A percentile compares a stretch with the other conserved stretches of the same genome.
These are phyloP conservation scores for Drosophila watanabei DNA, from an alignment of 1,140 invertebrate genomes.

Conservation along the genomic window DNA sequence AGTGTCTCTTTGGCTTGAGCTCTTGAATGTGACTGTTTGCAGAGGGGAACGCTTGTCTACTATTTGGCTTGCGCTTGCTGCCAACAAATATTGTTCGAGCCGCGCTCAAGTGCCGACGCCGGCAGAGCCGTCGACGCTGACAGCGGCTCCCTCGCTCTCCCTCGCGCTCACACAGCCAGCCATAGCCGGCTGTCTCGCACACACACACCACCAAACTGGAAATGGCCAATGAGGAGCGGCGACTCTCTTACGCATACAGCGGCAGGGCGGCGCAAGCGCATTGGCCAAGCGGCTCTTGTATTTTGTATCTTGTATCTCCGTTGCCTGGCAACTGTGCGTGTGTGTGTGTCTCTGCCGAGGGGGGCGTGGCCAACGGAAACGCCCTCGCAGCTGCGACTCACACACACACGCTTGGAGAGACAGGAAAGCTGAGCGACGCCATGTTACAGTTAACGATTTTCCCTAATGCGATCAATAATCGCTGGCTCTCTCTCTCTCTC, in stretches of 20 bases:
- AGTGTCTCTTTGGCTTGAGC: constrained; percentile 86
- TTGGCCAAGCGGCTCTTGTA: constrained; percentile 70
- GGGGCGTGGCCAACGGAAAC: constrained; percentile 65
- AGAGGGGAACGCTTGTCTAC: constrained; percentile 86
- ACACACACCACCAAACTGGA: constrained; percentile 28
- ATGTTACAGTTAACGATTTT: constrained; percentile 84
- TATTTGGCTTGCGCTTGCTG: constrained; percentile 86
- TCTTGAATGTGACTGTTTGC: constrained; percentile 86
- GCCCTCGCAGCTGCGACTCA: constrained; percentile 56
- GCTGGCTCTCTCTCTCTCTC: constrained; percentile 62
- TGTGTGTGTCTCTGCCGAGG: constrained; percentile 12
- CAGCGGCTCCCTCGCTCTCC: constrained; percentile 57
- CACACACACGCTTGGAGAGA: constrained; percentile 5
- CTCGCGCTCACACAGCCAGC: constrained; percentile 1
- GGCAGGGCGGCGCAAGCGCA: constrained; percentile 67
- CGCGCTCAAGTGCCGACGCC: constrained; percentile 80
- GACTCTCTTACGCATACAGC: constrained; percentile 79
- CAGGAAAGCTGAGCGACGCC: constrained; percentile 76
- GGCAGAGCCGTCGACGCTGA: constrained; percentile 31
- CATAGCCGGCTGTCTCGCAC: constrained; percentile 34
- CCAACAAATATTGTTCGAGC: constrained; percentile 86
- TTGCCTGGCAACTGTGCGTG: constrained; percentile 64
- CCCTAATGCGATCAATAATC: constrained; percentile 84
- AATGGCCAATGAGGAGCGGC: constrained; percentile 60
- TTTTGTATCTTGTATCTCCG: constrained; percentile 11